Conservation (phyloP, 2,888 invertebrate species). For the Endotricha flammealis region DNA sequence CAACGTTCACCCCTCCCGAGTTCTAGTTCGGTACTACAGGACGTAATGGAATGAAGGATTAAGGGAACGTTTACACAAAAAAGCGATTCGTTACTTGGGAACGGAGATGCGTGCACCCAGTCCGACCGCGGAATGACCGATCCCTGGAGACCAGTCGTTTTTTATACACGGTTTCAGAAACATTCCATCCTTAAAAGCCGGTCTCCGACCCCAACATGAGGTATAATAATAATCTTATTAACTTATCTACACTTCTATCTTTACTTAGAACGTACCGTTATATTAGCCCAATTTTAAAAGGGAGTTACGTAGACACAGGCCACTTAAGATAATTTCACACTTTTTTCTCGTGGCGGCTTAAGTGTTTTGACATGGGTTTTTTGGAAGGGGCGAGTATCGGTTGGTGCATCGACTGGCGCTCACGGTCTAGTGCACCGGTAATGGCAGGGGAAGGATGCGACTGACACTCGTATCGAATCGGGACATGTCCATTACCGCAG, state of each 20-base stretch:
- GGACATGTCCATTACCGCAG: conserved; percentile 52
- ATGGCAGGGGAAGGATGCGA: conserved; percentile 47
- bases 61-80: conserved; percentile 42
- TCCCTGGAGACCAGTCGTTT: conserved; percentile 66
- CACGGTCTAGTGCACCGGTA: conserved; percentile 36
- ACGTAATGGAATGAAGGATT: conserved; percentile 30
- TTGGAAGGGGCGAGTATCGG: conserved; percentile 27
- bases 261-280: conserved; percentile 75
- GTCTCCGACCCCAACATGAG: conserved; percentile 64
- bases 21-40: conserved; percentile 36
- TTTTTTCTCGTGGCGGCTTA: conserved; percentile 53
- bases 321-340: conserved; percentile 75
- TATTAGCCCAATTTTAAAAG: conserved; percentile 63
- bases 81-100: conserved; percentile 39
- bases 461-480: conserved; percentile 60
- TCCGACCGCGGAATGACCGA: conserved; percentile 67
- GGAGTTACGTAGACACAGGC: conserved; percentile 56
- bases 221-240: conserved; percentile 77
- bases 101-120: conserved; percentile 65
- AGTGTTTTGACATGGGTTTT: conserved; percentile 56
- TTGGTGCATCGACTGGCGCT: conserved; percentile 31
- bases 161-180: conserved; percentile 73
- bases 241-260: conserved; percentile 75
- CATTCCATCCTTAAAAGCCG: conserved; percentile 73
- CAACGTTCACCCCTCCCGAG: conserved; percentile 44